Evolutionary conservation across 2,888 invertebrate genomes (phyloP).

Genomic region (Leucania comma): DNA sequence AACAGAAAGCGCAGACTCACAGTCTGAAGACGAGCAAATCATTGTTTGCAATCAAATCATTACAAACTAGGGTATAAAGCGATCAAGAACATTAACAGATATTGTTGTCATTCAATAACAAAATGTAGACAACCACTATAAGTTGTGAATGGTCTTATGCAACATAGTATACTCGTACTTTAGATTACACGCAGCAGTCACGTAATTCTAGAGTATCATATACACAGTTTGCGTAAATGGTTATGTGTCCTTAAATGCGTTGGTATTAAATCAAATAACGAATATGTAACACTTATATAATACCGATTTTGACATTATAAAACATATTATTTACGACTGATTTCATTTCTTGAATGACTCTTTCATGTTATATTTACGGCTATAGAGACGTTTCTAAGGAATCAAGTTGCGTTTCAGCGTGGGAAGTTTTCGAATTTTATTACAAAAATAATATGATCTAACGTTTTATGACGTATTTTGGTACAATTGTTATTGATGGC

Average conservation of each 20-base stretch:
- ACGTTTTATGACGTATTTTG: constrained; percentile 19
- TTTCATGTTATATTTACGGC: constrained; percentile 11
- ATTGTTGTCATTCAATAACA: not conserved
- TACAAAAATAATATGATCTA: constrained; percentile 34
- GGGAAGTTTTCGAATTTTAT: constrained; percentile 18
- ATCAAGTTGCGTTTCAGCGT: constrained; percentile 29
- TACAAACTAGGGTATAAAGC: not conserved
- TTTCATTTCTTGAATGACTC: constrained; percentile 9
- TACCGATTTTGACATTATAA: not conserved
- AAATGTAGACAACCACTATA: not conserved
- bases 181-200: not conserved
- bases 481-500: not conserved
- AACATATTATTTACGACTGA: not conserved
- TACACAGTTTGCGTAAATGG: not conserved
- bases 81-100: not conserved
- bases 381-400: constrained; percentile 15
- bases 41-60: not conserved
- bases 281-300: not conserved
- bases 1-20: too few species aligned
- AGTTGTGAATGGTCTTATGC: not conserved
- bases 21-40: not conserved
- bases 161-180: not conserved
- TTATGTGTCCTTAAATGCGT: constrained; percentile 2
- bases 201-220: too few species aligned
- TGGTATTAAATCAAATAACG: constrained; percentile 12